Evolutionary conservation across 1,140 invertebrate genomes (phyloP).

Genomic region (Solen grandis): DNA sequence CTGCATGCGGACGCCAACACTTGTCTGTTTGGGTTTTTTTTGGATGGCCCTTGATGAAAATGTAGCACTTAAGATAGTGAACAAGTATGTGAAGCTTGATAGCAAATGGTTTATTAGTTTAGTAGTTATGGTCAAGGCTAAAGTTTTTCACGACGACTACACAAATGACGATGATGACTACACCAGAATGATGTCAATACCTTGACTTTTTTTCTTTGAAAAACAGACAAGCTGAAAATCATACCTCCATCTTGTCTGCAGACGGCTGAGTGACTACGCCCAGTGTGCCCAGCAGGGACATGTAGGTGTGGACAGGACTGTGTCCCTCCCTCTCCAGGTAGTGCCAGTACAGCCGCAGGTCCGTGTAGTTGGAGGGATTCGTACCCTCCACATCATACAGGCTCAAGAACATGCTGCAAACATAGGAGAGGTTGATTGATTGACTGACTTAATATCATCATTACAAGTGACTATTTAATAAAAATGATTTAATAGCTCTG

Average conservation of each 20-base stretch:
- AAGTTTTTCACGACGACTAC: not conserved
- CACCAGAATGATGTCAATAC: not conserved
- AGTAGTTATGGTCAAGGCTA: not conserved
- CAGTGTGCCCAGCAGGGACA: constrained; percentile 59
- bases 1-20: no score
- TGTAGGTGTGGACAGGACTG: constrained; percentile 61
- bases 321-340: constrained; percentile 63
- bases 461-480: no score
- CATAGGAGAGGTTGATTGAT: no score
- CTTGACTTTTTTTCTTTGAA: not conserved
- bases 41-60: no score
- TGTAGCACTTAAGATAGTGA: no score
- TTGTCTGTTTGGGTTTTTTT: no score
- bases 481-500: no score
- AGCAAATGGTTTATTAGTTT: not conserved
- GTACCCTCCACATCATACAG: constrained; percentile 60
- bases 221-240: not conserved
- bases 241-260: not conserved
- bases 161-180: not conserved
- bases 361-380: constrained; percentile 64
- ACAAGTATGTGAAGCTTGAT: not conserved
- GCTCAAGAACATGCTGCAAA: constrained; percentile 69
- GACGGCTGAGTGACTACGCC: constrained; percentile 46
- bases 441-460: no score
- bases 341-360: constrained; percentile 72